These are phyloP conservation scores for Cinclus cinclus DNA, from an alignment of 2,113 vertebrate species.

Conservation along the genomic window DNA sequence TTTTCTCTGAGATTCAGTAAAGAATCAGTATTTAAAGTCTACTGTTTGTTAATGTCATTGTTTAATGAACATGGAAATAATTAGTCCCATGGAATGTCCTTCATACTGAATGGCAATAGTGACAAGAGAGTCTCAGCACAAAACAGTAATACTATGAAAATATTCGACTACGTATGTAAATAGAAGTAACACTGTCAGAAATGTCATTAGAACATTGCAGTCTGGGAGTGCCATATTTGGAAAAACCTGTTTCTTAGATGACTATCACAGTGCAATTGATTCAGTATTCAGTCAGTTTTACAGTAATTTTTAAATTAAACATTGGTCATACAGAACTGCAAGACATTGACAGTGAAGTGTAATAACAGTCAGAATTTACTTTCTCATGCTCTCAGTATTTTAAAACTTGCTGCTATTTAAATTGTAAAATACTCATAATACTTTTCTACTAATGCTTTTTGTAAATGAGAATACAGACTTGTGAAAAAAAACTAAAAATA, in stretches of 20 bases:
- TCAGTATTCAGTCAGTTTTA: neutral
- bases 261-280: neutral
- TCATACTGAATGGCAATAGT: neutral
- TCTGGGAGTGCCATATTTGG: neutral
- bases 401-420: neutral
- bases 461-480: neutral
- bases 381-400: neutral
- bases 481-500: neutral
- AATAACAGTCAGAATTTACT: neutral
- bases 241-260: neutral
- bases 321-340: neutral
- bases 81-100: neutral
- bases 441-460: neutral
- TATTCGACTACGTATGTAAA: neutral
- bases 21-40: neutral
- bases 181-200: neutral
- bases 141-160: neutral
- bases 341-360: neutral
- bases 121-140: neutral
- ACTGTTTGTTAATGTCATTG: neutral
- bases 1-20: neutral
- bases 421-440: neutral
- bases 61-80: neutral
- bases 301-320: neutral
- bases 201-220: neutral